Base-by-base conservation (phyloP, 2,113 vertebrate species). In the Melanerpes formicivorus region DNA sequence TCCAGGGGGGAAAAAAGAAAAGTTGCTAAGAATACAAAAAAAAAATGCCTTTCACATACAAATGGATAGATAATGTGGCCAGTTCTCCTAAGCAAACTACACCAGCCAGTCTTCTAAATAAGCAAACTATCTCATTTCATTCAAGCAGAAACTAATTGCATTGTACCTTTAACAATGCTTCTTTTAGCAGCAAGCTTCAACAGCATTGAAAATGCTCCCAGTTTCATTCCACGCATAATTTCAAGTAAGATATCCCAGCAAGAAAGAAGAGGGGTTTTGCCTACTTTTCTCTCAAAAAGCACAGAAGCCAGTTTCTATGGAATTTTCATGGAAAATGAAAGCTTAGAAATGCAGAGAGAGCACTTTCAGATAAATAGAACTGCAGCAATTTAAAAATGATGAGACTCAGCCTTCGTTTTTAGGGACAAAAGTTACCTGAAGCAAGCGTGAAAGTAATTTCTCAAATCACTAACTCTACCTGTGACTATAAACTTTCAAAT, bases 121-220 rank as follows among this genome's bases (percentile, higher is more conserved):
- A 87, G 32, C 69, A 89, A 92, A 83, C 82, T 26, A n/a, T 40
- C 60, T 66, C 55, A 62, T 79, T 89, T 63, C 67, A 87, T 1
- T 74, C 82, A 91, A 63, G 80, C 72, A 82, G 40, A 82, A 92
- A 62, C 15, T 62, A 76, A 62, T 22, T 79, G 27, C 37, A 87
- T 13, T 63, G 34, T 79, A 70, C 42, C 27, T 87, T 72, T 75
- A 64, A 65, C 46, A 93, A 80, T 2, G 8, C 11, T 32, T 40
- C 80, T 71, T 95, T 84, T 71, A 92, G 66, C 22, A 95, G 48
- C 3, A 9, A 87, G 82, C 40, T 82, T 62, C 46, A 75, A 60
- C 11, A 72, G 26, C 34, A 91, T 23, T 67, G 55, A 80, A 95
- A 80, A 65, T 27, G 62, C 5, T 1, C 11, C 18, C 34, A 32